These are phyloP conservation scores for Acanthochromis polyacanthus DNA, from an alignment of 2,113 vertebrate genomes.

Conservation along the genomic window DNA sequence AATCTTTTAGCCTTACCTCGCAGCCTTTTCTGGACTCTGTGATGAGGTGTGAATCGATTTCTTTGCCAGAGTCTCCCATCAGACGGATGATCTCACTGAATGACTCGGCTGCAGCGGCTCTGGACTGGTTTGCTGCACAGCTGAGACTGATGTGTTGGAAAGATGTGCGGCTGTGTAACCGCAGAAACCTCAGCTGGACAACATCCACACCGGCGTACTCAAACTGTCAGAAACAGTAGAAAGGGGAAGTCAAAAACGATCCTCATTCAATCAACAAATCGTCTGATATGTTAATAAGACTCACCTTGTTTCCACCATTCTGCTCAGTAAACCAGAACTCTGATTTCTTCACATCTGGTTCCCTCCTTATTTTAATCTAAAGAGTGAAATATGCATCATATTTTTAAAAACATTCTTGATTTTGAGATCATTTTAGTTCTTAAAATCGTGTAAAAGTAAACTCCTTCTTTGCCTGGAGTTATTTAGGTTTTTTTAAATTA, in stretches of 20 bases:
- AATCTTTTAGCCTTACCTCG: conserved; percentile 66
- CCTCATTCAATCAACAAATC: not conserved
- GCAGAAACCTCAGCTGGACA: conserved; percentile 85
- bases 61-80: conserved; percentile 75
- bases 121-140: conserved; percentile 46
- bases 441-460: not conserved
- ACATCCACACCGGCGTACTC: conserved; percentile 76
- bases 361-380: conserved; percentile 66
- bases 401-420: not conserved
- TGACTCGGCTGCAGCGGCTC: not conserved
- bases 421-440: not conserved
- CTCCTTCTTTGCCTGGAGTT: not conserved
- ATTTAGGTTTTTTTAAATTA: not conserved
- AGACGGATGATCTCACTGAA: conserved; percentile 52
- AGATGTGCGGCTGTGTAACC: conserved; percentile 79
- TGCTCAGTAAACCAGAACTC: conserved; percentile 69
- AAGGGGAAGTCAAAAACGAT: not conserved
- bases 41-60: conserved; percentile 67
- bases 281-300: not conserved
- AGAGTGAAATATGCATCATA: not conserved
- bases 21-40: conserved; percentile 52
- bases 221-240: conserved; percentile 69
- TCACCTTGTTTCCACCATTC: conserved; percentile 65
- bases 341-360: conserved; percentile 35
- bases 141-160: conserved; percentile 78